Conservation (phyloP, 2,797 vertebrate genomes). For the Anguilla anguilla region DNA sequence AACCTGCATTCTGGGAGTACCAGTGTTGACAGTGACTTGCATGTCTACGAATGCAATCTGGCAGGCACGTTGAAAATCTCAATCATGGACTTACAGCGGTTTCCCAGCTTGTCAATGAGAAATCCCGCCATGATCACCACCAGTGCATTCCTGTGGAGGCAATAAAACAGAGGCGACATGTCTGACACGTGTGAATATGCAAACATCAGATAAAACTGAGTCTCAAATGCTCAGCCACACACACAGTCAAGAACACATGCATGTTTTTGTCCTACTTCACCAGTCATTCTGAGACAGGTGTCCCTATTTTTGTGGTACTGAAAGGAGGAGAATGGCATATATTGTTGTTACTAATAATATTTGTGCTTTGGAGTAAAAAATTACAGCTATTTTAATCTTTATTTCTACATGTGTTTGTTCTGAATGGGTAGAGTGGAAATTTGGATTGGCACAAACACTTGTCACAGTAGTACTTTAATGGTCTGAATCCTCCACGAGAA, state of each 20-base stretch:
- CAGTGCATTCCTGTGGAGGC: conserved; percentile 71
- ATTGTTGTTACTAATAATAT: background rate
- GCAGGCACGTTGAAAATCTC: background rate
- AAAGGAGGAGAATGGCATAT: background rate
- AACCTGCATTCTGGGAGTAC: background rate
- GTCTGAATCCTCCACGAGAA: background rate
- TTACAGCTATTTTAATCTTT: background rate
- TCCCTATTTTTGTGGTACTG: background rate
- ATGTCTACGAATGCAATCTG: background rate
- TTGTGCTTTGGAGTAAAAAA: background rate
- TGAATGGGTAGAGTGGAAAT: background rate
- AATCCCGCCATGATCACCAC: conserved; percentile 83
- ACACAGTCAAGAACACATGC: background rate
- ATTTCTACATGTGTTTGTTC: background rate
- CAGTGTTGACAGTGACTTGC: background rate
- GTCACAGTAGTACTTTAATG: background rate
- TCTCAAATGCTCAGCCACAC: background rate
- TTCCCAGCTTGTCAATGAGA: conserved; percentile 83
- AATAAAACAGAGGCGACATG: background rate
- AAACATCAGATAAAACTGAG: background rate
- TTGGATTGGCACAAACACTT: background rate
- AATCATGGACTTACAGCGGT: conserved; percentile 70
- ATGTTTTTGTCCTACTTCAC: background rate
- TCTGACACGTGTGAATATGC: background rate
- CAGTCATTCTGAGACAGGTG: background rate